These are phyloP conservation scores for Argyra leucocephala DNA, from an alignment of 2,888 invertebrate genomes.

Conservation along the genomic window DNA sequence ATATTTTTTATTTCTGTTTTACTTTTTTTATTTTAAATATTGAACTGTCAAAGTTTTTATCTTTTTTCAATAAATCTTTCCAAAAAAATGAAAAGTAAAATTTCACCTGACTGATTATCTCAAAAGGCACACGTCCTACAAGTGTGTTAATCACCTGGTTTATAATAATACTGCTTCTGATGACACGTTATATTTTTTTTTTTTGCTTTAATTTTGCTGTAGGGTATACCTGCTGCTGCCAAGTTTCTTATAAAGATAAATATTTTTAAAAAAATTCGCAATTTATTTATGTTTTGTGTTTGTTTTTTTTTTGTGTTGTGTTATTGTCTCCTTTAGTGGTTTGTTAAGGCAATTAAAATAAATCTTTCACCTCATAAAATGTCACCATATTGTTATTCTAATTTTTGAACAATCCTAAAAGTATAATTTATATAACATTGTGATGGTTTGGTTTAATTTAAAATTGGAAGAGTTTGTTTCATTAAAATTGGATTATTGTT, in stretches of 20 bases:
- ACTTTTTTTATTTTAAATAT: no score
- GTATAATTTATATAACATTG: no score
- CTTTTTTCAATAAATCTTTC: not conserved
- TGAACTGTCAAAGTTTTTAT: not conserved
- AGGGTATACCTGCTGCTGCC: no score
- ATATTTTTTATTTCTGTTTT: not conserved
- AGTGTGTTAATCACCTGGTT: not conserved
- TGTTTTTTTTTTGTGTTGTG: not conserved
- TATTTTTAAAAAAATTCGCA: no score
- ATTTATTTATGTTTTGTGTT: not conserved
- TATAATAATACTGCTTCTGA: not conserved
- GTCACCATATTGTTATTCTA: not conserved
- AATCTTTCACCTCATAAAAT: conserved; percentile 6
- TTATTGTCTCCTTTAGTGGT: not conserved
- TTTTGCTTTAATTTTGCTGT: no score
- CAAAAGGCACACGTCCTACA: conserved; percentile 2
- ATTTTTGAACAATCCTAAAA: no score
- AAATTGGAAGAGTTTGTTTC: no score
- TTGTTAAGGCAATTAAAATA: not conserved
- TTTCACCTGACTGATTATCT: conserved; percentile 2
- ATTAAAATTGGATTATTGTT: no score
- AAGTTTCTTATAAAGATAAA: no score
- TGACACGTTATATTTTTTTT: not conserved
- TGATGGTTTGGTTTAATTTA: no score
- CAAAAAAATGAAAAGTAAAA: not conserved